These are phyloP conservation scores for Ataeniobius toweri DNA, from an alignment of 2,797 vertebrate genomes.

Conservation along the genomic window DNA sequence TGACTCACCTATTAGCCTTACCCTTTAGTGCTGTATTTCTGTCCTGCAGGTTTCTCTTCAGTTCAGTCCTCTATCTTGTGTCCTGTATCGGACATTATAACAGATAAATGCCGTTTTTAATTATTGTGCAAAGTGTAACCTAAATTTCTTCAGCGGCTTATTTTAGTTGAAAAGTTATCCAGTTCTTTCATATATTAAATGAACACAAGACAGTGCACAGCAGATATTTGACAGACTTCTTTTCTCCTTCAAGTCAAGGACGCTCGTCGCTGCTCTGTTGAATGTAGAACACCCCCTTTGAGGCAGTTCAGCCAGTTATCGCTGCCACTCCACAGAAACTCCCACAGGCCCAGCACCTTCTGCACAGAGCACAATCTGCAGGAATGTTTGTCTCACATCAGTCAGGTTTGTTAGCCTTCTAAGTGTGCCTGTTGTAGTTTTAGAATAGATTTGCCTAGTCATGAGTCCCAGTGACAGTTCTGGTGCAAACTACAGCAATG, in stretches of 20 bases:
- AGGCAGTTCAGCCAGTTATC: slow-evolving; percentile 81
- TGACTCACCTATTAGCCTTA: not conserved
- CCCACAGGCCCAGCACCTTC: slow-evolving; percentile 83
- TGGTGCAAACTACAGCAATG: not conserved
- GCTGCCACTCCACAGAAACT: slow-evolving; percentile 81
- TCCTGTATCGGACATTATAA: slow-evolving; percentile 12
- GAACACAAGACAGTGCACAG: not conserved
- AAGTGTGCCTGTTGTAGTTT: not conserved
- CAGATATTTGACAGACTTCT: slow-evolving; percentile 23
- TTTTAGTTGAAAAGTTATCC: not conserved
- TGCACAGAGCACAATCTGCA: slow-evolving; percentile 93
- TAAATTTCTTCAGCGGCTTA: slow-evolving; percentile 12
- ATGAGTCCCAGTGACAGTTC: not conserved
- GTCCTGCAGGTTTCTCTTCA: not conserved
- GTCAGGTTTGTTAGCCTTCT: slow-evolving; percentile 79
- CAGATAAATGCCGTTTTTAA: slow-evolving; percentile 50
- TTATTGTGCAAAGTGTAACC: slow-evolving; percentile 30
- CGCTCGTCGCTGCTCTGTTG: slow-evolving; percentile 73
- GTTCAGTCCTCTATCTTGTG: not conserved
- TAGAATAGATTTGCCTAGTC: not conserved
- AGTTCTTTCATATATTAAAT: not conserved
- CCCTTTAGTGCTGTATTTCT: not conserved
- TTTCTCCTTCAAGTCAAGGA: slow-evolving; percentile 62
- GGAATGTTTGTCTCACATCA: slow-evolving; percentile 90
- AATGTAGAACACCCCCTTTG: slow-evolving; percentile 82